Base-by-base conservation (phyloP, 2,888 invertebrate genomes). In the Caradrina kadenii region DNA sequence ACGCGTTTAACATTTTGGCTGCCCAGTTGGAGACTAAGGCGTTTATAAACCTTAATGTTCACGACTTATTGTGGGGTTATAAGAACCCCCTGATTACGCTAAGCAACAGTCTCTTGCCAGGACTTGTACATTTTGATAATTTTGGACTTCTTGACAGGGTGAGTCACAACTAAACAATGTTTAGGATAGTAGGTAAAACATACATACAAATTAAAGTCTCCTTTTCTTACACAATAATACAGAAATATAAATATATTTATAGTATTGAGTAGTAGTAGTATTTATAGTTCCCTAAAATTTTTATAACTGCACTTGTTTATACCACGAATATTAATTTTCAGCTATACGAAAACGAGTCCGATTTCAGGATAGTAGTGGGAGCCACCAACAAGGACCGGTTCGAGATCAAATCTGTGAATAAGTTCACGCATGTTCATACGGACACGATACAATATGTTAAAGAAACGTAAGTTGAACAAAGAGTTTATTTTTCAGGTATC, bases 61-160 rank as follows among this genome's bases (percentile, higher is more conserved):
- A 84, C 2, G 73, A 70, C 13, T 82, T 73, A 67, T 31, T 88
- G 53, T 86, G 86, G 85, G 81, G 82, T 0, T 79, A 79, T 19
- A 54, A 75, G 0, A 78, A 87, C 45, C 84, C 86, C 0, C 21
- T 87, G 11, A 39, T 88, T 1, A 50, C 60, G 1, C 0, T 82
- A 3, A 22, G 56, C 6, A 84, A 87, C 35, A 69, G n/a, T 8
- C 17, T 82, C 5, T 79, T 78, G 19, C 98, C 98, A 0, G 96
- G 95, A 59, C 96, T 97, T 89, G 97, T 98, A 45, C 96, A 97
- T 86, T 98, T 98, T 86, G 92, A 96, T 15, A 96, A 96, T 82
- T 97, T 98, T 83, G 98, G 98, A 10, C 94, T 98, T 45, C 92
- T 98, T 73, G 98, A 98, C 84, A 96, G 97, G 92, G 98, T 98